A percentile compares a stretch with the other conserved stretches of the same genome.
phyloP scores from a whole-genome alignment of 2,113 vertebrate species.

The Eulacestoma nigropectus region DNA sequence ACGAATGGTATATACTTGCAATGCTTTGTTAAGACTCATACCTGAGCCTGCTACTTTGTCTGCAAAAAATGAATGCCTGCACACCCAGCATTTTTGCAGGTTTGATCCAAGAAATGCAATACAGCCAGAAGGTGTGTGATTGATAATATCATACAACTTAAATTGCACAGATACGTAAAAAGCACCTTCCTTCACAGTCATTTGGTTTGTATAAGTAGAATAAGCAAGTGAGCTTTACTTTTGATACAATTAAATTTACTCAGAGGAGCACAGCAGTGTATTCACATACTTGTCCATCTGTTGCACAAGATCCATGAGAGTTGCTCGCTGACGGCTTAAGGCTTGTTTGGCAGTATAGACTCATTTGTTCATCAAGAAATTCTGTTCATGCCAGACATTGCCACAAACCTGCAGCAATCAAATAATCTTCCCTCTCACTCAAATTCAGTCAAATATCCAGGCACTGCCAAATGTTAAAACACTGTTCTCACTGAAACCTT shows the following conservation, averaged over 20 bases:
- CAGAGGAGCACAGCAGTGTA: background rate
- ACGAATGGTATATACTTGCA: fast-evolving
- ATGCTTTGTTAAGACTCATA: background rate
- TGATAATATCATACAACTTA: background rate
- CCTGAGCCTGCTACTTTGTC: background rate
- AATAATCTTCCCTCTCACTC: background rate
- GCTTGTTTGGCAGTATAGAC: background rate
- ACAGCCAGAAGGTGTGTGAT: background rate
- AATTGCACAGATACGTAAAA: background rate
- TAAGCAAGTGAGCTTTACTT: background rate
- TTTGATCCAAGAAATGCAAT: background rate
- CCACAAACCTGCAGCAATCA: background rate
- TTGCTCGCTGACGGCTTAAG: background rate
- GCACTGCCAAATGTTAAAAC: background rate
- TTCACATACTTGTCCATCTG: background rate
- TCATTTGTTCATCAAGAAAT: background rate
- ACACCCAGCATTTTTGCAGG: background rate
- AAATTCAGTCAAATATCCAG: background rate
- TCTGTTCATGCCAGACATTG: background rate
- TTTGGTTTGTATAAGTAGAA: background rate
- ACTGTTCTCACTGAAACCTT: background rate
- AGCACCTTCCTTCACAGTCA: background rate
- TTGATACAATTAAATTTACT: background rate
- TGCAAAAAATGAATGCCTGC: background rate
- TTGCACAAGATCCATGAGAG: background rate